phyloP scores from a whole-genome alignment of 64 coral and sea anemone genomes.

The Hydrozoanthus tunicans region DNA sequence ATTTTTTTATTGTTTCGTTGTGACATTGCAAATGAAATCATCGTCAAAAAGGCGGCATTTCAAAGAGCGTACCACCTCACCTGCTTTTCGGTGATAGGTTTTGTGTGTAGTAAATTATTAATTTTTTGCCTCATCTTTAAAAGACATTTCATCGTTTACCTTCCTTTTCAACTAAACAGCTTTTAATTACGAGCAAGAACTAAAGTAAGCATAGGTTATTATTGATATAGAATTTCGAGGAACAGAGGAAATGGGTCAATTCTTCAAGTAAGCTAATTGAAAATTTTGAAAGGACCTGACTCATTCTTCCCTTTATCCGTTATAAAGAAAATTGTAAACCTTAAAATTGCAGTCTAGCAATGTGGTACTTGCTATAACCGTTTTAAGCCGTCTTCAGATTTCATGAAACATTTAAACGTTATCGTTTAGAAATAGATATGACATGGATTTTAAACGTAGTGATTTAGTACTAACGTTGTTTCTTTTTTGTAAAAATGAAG shows the following conservation, averaged over 20 bases:
- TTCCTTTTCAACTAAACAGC: conserved; percentile 61
- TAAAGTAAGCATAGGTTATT: conserved; percentile 55
- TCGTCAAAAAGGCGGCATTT: conserved; percentile 59
- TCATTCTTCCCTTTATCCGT: conserved; percentile 34
- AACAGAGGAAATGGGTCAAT: conserved; percentile 53
- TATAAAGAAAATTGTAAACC: background rate
- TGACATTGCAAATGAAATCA: conserved; percentile 50
- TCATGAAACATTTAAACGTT: background rate
- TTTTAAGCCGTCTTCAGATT: background rate
- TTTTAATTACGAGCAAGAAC: conserved; percentile 67
- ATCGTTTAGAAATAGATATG: background rate
- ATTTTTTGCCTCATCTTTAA: conserved; percentile 55
- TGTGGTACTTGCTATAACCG: background rate
- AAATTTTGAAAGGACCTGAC: conserved; percentile 23
- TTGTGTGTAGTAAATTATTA: conserved; percentile 59
- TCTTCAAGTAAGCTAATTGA: conserved; percentile 61
- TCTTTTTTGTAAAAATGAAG: background rate
- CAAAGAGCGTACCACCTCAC: conserved; percentile 39
- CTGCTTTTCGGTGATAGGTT: conserved; percentile 32
- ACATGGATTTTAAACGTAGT: background rate
- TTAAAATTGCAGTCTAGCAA: background rate
- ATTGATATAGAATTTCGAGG: conserved; percentile 59
- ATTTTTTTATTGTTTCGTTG: conserved; percentile 47
- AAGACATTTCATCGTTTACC: conserved; percentile 59
- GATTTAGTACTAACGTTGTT: background rate